Evolutionary conservation across 2,113 vertebrate species (phyloP), one percentile per base, ranked within the genome.

Genomic region (Eulacestoma nigropectus): DNA sequence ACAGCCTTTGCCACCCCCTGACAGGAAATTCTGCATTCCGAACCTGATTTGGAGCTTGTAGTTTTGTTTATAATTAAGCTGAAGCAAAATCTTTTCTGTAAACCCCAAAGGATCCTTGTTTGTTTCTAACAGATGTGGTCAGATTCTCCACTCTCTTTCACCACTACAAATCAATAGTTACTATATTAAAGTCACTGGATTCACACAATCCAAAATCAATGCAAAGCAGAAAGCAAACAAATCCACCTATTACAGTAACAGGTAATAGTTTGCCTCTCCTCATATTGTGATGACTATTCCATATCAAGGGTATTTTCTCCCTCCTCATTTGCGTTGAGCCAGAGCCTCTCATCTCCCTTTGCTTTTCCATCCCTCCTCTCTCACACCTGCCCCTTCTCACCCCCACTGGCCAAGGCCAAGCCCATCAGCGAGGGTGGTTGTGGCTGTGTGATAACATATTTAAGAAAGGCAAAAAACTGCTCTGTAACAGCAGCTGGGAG

Each of bases 141-240:
- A 47, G 41, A 39, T 23, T 63, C 50, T 80, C 53, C 0, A 0
- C 33, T 74, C 21, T 55, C 67, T 91, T 64, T 62, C 57, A 90
- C 26, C 26, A 47, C n/a, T 37, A 74, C 50, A 56, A 81, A 96
- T 93, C 90, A 78, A 91, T 93, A 75, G 52, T 64, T 75, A 70
- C 33, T 85, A 0, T 32, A 64, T 63, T 93, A 59, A 96, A 85
- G 33, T 63, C 68, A 37, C 47, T 47, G 72, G 80, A 52, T 63
- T 74, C 60, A 41, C 63, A 67, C 1, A 2, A 11, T 60, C 55
- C 55, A 42, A 93, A 88, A 95, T 80, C 93, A 95, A 83, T 84
- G 55, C 35, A 86, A 93, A 91, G 18, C 33, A 75, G 52, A 87
- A 75, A 70, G 44, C 23, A 95, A 84, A 70, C 50, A 77, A 57